These are phyloP conservation scores for Oceanodroma leucorhoa DNA, from an alignment of 2,797 vertebrate species.

Conservation along the genomic window DNA sequence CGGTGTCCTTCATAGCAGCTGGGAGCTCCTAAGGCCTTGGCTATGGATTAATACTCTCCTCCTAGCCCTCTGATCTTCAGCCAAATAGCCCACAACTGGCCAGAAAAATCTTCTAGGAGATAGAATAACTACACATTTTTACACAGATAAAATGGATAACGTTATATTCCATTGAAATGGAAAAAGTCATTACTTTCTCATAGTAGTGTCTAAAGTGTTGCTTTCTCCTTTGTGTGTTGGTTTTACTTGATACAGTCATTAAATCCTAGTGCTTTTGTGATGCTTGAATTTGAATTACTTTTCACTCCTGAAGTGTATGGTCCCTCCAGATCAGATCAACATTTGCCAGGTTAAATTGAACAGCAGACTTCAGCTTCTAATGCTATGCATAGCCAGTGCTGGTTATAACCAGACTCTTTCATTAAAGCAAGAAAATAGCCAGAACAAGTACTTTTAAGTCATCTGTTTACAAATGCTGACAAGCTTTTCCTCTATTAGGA, in stretches of 20 bases:
- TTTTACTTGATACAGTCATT: conserved; percentile 47
- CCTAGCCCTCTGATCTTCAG: not conserved
- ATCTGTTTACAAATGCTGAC: not conserved
- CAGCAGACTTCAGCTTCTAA: not conserved
- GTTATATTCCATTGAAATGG: not conserved
- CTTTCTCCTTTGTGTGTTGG: conserved; percentile 21
- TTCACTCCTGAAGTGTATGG: not conserved
- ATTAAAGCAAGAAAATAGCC: not conserved
- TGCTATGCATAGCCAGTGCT: not conserved
- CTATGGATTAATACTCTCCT: not conserved
- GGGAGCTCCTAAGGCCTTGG: not conserved
- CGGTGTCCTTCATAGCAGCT: accelerated
- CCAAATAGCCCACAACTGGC: not conserved
- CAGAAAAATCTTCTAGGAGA: not conserved
- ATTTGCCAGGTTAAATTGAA: not conserved
- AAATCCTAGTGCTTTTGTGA: conserved; percentile 41
- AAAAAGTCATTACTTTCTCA: conserved; percentile 32
- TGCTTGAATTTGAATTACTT: conserved; percentile 40
- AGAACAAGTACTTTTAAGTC: not conserved
- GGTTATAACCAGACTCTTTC: not conserved
- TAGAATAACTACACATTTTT: not conserved
- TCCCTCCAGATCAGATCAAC: conserved; percentile 32
- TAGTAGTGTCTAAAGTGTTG: conserved; percentile 17
- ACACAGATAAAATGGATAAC: not conserved
- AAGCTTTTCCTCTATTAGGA: not conserved